Conservation (phyloP, 1,140 invertebrate genomes). For the Ylistrum balloti region DNA sequence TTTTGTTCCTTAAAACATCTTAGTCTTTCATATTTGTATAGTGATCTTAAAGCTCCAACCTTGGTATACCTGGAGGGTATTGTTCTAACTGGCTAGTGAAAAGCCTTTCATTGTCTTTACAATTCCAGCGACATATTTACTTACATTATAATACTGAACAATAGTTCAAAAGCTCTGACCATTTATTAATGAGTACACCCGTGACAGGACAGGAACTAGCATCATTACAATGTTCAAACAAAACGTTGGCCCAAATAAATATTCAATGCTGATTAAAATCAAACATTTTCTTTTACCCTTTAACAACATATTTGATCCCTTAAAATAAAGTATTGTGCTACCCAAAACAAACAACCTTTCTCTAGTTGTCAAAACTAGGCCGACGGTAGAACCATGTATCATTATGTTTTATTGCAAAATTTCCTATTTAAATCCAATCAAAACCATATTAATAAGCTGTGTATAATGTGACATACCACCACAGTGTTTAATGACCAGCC, state of each 20-base stretch:
- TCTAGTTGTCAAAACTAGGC: not conserved
- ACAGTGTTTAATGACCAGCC: constrained; percentile 10
- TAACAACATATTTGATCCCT: constrained; percentile 38
- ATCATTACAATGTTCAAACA: constrained; percentile 56
- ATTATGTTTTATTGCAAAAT: constrained; percentile 36
- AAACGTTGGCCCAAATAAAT: constrained; percentile 46
- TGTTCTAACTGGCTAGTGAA: not conserved
- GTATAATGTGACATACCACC: not conserved
- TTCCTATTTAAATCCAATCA: not conserved
- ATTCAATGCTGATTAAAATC: constrained; percentile 60
- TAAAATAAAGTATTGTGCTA: not conserved
- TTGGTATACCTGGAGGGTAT: constrained; percentile 26
- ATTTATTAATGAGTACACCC: constrained; percentile 12
- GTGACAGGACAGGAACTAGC: constrained; percentile 51
- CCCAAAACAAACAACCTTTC: constrained; percentile 31
- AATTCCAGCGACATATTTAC: not conserved
- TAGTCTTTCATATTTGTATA: constrained; percentile 45
- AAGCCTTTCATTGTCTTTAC: constrained; percentile 19
- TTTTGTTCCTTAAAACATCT: constrained; percentile 59
- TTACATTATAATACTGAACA: not conserved
- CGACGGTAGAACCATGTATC: not conserved
- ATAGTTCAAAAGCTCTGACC: constrained; percentile 29
- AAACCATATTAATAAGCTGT: not conserved
- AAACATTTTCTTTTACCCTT: constrained; percentile 53
- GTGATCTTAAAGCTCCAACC: constrained; percentile 6